phyloP scores from a whole-genome alignment of 2,888 invertebrate genomes.

The Caradrina kadenii region DNA sequence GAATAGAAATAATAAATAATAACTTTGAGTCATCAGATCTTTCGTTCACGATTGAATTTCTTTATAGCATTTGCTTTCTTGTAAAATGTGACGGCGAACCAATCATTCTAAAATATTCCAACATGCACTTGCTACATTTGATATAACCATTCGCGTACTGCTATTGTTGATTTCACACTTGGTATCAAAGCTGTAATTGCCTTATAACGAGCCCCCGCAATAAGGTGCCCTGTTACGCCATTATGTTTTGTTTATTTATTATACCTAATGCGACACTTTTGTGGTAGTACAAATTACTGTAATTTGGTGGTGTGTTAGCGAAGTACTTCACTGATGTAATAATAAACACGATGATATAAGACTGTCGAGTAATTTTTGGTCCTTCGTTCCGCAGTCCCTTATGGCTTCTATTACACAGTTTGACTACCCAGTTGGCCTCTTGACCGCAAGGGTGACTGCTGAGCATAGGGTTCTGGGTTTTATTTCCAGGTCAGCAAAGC shows the following conservation, averaged over 20 bases:
- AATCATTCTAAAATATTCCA: constrained; percentile 3
- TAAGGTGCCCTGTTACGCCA: constrained; percentile 20
- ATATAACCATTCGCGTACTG: constrained; percentile 11
- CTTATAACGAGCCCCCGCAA: constrained; percentile 31
- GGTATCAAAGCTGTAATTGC: constrained; percentile 34
- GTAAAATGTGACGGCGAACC: not conserved
- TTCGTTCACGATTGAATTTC: not conserved
- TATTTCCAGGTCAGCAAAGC: no score
- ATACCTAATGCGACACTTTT: constrained; percentile 20
- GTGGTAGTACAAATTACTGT: not conserved
- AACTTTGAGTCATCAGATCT: no score
- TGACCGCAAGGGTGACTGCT: not conserved
- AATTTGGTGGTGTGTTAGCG: not conserved
- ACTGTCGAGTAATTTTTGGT: not conserved
- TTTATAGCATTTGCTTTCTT: not conserved
- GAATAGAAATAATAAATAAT: no score
- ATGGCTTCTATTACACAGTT: constrained; percentile 8
- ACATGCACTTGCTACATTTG: not conserved
- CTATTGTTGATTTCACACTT: constrained; percentile 53
- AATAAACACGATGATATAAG: not conserved
- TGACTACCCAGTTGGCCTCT: not conserved
- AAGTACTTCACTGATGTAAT: not conserved
- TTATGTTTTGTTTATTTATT: constrained; percentile 29
- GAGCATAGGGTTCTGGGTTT: no score
- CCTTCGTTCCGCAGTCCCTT: not conserved